These are phyloP conservation scores for Rhincodon typus DNA, from an alignment of 2,797 vertebrate genomes.

Conservation along the genomic window DNA sequence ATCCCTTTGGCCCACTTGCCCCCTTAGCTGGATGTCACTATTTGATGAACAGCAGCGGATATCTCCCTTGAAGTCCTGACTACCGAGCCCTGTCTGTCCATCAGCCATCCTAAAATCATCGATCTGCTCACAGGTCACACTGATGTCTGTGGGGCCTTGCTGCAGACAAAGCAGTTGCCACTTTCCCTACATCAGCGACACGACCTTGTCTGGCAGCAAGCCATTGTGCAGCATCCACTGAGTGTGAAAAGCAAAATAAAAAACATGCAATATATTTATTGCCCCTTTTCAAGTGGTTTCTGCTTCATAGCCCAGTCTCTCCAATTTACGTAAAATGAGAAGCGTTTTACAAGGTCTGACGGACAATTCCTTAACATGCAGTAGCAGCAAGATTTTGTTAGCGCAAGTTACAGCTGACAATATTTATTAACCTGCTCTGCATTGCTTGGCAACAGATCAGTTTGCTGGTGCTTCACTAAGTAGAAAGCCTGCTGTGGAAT, in stretches of 20 bases:
- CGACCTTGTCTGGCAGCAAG: neutral
- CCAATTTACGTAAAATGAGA: neutral
- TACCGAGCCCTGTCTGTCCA: neutral
- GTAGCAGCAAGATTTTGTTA: too few species aligned
- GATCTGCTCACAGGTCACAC: neutral
- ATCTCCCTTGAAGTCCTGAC: neutral
- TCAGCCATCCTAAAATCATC: neutral
- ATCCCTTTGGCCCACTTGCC: neutral
- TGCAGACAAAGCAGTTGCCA: neutral
- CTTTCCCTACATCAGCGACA: neutral
- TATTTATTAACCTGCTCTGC: neutral
- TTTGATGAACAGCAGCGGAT: neutral
- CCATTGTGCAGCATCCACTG: neutral
- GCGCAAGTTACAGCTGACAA: neutral
- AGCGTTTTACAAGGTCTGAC: constrained; percentile 7
- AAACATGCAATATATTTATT: neutral
- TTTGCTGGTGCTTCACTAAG: neutral
- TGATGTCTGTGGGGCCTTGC: neutral
- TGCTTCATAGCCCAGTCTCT: neutral
- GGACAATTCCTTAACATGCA: constrained; percentile 16
- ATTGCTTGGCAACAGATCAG: neutral
- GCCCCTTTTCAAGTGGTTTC: neutral
- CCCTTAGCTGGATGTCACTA: neutral
- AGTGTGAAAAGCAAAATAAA: neutral
- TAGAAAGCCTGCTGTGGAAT: neutral